Evolutionary conservation across 2,888 invertebrate genomes (phyloP).

Genomic region (Drosophila sordidapex): DNA sequence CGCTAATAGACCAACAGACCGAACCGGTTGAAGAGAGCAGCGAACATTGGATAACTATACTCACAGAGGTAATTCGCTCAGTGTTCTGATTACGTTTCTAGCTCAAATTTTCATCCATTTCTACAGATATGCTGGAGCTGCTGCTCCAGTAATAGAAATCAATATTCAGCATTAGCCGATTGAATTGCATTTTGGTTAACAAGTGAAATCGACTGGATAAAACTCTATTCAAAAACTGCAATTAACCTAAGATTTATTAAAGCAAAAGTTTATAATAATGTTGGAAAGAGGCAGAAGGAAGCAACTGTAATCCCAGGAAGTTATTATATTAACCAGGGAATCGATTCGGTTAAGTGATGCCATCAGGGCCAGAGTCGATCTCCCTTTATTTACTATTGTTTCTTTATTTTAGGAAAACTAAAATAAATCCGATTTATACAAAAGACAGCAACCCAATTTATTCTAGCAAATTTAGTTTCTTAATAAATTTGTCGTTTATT

Average conservation of each 20-base stretch:
- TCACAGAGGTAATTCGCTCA: constrained; percentile 26
- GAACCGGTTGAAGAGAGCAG: constrained; percentile 40
- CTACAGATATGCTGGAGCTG: not conserved
- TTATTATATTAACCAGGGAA: too few species aligned
- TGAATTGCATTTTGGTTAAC: not conserved
- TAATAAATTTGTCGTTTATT: not conserved
- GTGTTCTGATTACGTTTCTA: constrained; percentile 7
- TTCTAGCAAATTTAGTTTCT: not conserved
- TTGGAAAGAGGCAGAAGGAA: not conserved
- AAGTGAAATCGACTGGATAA: not conserved
- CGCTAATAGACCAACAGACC: constrained; percentile 57
- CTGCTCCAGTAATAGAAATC: not conserved
- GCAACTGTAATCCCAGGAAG: not conserved
- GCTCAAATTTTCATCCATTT: not conserved
- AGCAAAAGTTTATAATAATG: too few species aligned
- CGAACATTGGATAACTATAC: constrained; percentile 39
- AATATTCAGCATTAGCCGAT: not conserved
- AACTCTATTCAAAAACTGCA: not conserved
- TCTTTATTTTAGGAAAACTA: rapidly evolving
- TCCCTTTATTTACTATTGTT: not conserved
- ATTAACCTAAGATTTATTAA: not conserved
- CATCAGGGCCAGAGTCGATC: not conserved
- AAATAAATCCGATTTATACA: not conserved
- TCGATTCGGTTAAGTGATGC: too few species aligned
- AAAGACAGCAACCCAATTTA: not conserved